These are phyloP conservation scores for Euura saliciscinereae DNA, from an alignment of 1,140 invertebrate genomes.

Conservation along the genomic window DNA sequence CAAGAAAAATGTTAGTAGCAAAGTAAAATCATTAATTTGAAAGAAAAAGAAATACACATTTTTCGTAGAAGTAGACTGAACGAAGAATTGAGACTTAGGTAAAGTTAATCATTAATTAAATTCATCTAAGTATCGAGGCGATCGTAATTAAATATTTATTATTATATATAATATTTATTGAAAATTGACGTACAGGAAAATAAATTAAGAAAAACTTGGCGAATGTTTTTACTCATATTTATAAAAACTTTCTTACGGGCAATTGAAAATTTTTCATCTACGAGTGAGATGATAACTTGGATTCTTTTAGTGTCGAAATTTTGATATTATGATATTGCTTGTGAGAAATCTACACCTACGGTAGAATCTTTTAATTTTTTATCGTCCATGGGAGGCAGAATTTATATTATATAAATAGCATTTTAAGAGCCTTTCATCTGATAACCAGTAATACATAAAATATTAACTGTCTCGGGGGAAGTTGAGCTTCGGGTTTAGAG, in stretches of 20 bases:
- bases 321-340: neutral
- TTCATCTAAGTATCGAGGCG: constrained; percentile 19
- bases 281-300: neutral
- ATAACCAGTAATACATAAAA: neutral
- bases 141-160: constrained; percentile 17
- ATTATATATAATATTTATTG: constrained; percentile 45
- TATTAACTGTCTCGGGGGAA: too few relatives aligned
- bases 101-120: constrained; percentile 14
- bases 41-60: constrained; percentile 21
- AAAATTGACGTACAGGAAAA: constrained; percentile 15
- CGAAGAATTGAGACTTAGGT: constrained; percentile 23
- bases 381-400: neutral
- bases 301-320: neutral
- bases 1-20: neutral
- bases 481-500: too few relatives aligned
- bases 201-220: neutral
- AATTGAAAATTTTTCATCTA: neutral
- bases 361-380: neutral
- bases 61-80: constrained; percentile 40
- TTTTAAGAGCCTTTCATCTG: neutral
- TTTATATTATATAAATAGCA: neutral
- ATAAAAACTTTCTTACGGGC: neutral
- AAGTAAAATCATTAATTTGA: neutral
- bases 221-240: neutral
- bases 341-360: neutral